Evolutionary conservation across 1,140 invertebrate species (phyloP), one percentile per base, ranked within the genome.

Genomic region (Drosophila littoralis): DNA sequence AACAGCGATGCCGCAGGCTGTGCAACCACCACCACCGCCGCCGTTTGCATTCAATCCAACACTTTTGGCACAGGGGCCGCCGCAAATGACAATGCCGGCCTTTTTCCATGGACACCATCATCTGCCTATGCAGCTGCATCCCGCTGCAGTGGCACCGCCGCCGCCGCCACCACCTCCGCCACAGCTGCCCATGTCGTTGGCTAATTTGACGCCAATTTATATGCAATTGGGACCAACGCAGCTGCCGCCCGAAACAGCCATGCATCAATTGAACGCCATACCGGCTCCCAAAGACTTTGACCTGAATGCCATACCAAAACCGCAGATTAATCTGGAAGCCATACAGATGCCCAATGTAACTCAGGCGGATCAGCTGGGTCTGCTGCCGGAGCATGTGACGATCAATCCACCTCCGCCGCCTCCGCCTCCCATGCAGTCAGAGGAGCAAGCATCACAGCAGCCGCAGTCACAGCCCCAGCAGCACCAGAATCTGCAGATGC

Each of bases 41-140:
- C 90, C 83, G 28, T 84, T 93, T 51, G 85, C 92, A 17, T 91
- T 91, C 59, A 92, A 93, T 59, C 89, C 93, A 0, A 90, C 92
- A 35, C 74, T 93, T 7, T 81, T 91, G 36, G 64, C 80, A 6
- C 88, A 91, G 69, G 75, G 69, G 35, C 81, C 78, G 38, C 89
- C 81, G 15, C 86, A 82, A 50, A 75, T 90, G 77, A 52, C 75
- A 17, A 43, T 86, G 65, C 70, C 89, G 7, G 84, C 82, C 40
- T 85, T 84, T 35, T 84, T 91, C 42, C 80, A 89, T 55, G 69
- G 81, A 13, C 66, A 74, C 22, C 66, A 69, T 40, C 88, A 89
- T 40, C 48, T 89, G 57, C 70, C 77, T 2, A 75, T 78, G 74
- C 84, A 85, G 46, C 42, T 86, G 22, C 80, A 81, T 65, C 79